Evolutionary conservation across 2,888 invertebrate species (phyloP).

Genomic region (Agonopterix alstromeriana): DNA sequence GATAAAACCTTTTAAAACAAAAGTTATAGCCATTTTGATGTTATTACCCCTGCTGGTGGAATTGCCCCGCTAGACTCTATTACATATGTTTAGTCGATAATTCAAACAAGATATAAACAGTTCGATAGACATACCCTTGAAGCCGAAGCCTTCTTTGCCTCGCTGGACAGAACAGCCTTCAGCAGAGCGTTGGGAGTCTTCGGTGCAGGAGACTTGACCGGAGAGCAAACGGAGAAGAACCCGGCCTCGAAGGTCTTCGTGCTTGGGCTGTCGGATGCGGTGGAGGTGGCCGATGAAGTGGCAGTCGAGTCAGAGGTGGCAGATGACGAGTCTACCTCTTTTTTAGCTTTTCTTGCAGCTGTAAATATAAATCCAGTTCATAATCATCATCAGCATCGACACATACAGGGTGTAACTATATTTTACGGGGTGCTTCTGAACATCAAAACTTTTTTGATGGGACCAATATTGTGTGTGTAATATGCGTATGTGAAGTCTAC

Average conservation of each 20-base stretch:
- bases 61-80: too few species aligned
- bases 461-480: not conserved
- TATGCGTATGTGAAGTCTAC: too few species aligned
- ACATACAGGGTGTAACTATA: too few species aligned
- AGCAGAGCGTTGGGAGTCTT: conserved; percentile 25
- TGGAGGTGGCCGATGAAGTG: not conserved
- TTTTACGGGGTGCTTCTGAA: too few species aligned
- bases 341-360: conserved; percentile 59
- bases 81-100: too few species aligned
- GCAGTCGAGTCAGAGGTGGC: not conserved
- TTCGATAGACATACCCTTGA: conserved; percentile 31
- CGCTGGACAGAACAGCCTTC: conserved; percentile 54
- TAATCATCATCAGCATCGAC: too few species aligned
- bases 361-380: conserved; percentile 5
- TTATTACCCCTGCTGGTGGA: too few species aligned
- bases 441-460: not conserved
- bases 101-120: too few species aligned
- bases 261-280: conserved; percentile 3
- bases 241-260: conserved; percentile 60
- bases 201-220: conserved; percentile 37
- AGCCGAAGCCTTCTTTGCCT: conserved; percentile 53
- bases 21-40: too few species aligned
- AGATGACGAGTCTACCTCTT: conserved; percentile 18
- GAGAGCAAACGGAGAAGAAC: conserved; percentile 60
- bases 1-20: too few species aligned